Percentiles rank a stretch among this genome's conserved stretches.
Evolutionary conservation across 2,797 vertebrate species (phyloP).

Genomic region (Syngnathus acus): DNA sequence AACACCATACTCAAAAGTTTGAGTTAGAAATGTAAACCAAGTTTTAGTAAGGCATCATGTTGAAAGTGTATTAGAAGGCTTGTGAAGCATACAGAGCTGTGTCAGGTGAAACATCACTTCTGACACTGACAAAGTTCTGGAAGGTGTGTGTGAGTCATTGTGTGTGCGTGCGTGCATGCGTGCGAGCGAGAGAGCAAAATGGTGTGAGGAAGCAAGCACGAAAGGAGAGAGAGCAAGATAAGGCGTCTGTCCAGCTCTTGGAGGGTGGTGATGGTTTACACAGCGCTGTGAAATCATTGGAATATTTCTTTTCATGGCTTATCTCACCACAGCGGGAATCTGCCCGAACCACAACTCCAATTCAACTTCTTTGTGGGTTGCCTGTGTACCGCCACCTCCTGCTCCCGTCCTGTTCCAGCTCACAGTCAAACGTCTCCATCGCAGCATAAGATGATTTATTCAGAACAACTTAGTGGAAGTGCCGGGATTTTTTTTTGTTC

Average conservation of each 20-base stretch:
- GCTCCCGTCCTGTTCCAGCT: constrained; percentile 37
- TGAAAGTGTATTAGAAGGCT: not conserved
- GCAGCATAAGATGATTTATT: constrained; percentile 52
- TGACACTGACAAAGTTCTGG: not conserved
- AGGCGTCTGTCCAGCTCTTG: constrained; percentile 51
- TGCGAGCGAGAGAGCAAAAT: not conserved
- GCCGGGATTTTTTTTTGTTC: constrained; percentile 38
- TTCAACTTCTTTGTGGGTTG: constrained; percentile 29
- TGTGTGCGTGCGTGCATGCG: not conserved
- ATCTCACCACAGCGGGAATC: constrained; percentile 57
- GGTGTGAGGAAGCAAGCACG: not conserved
- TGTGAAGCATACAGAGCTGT: not conserved
- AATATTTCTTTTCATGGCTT: constrained; percentile 66
- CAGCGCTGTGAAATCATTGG: constrained; percentile 64
- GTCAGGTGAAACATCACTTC: not conserved
- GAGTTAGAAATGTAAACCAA: not conserved
- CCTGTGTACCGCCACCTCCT: constrained; percentile 31
- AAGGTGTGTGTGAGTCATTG: not conserved
- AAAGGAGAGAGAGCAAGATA: not conserved
- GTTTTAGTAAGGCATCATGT: not conserved
- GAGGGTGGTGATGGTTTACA: constrained; percentile 62
- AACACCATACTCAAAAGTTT: not conserved
- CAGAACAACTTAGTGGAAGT: constrained; percentile 34
- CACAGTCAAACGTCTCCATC: constrained; percentile 45
- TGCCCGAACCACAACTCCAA: constrained; percentile 45